phyloP scores from a whole-genome alignment of 23 tunicate species.

The Trididemnum nubilum region DNA sequence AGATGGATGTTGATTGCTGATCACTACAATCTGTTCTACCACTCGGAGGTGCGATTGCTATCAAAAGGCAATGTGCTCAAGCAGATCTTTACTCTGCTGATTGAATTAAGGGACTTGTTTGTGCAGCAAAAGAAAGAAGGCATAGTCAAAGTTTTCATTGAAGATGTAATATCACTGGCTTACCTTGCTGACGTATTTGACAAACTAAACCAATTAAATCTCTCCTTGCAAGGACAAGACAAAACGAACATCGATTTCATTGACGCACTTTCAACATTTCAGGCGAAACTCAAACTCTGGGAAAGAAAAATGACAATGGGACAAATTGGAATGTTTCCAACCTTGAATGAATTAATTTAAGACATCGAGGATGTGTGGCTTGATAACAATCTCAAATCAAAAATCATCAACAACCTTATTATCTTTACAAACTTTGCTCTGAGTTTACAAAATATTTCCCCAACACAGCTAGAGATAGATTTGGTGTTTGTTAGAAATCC shows the following conservation, averaged over 20 bases:
- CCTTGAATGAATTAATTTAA: slow-evolving; percentile 25
- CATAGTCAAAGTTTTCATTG: slow-evolving; percentile 31
- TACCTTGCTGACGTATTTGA: slow-evolving; percentile 45
- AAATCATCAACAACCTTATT: slow-evolving; percentile 30
- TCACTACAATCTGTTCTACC: slow-evolving; percentile 32
- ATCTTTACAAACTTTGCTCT: slow-evolving; percentile 8
- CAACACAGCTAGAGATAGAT: slow-evolving; percentile 27
- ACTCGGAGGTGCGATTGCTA: slow-evolving; percentile 39
- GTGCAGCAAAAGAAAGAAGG: slow-evolving; percentile 34
- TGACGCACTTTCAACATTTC: slow-evolving; percentile 36
- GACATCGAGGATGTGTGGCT: slow-evolving; percentile 29
- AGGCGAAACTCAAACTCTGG: slow-evolving; percentile 37
- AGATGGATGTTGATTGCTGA: slow-evolving; percentile 23
- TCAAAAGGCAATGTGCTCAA: slow-evolving; percentile 32
- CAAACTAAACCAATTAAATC: slow-evolving; percentile 33
- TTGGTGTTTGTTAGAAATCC: slow-evolving; percentile 39
- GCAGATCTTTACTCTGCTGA: slow-evolving; percentile 30
- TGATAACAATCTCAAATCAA: slow-evolving; percentile 24
- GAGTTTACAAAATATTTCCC: slow-evolving; percentile 33
- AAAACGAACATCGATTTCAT: slow-evolving; percentile 35
- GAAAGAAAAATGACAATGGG: slow-evolving; percentile 28
- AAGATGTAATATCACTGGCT: slow-evolving; percentile 45
- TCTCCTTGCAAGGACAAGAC: slow-evolving; percentile 41
- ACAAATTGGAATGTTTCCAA: slow-evolving; percentile 29
- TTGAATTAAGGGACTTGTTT: slow-evolving; percentile 24